Evolutionary conservation across 2,888 invertebrate genomes (phyloP).

Genomic region (Callinectes sapidus): DNA sequence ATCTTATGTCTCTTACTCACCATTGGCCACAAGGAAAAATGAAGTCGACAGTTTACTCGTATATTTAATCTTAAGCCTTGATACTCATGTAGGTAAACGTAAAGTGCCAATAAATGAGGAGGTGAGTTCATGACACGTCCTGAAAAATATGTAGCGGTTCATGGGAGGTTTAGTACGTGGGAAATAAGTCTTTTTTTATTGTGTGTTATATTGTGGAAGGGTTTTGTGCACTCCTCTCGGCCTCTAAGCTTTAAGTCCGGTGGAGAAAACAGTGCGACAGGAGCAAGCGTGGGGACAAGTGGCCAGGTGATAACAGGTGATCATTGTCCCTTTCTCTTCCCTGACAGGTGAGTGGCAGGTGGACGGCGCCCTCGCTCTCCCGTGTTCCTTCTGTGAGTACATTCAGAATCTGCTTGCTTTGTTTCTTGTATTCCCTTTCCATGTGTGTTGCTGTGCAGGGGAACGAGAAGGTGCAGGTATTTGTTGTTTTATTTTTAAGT

Average conservation of each 20-base stretch:
- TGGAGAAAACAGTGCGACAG: neutral
- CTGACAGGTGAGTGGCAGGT: conserved; percentile 22
- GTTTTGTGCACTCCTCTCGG: neutral
- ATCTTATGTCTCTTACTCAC: neutral
- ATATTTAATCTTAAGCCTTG: neutral
- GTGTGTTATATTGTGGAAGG: neutral
- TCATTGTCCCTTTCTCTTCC: neutral
- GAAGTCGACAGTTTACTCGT: neutral
- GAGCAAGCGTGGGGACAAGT: neutral
- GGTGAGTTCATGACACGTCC: neutral
- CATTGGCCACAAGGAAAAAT: neutral
- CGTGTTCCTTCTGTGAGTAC: neutral
- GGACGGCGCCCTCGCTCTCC: neutral
- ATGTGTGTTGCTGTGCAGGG: neutral
- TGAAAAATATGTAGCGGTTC: neutral
- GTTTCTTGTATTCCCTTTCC: neutral
- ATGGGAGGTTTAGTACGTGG: neutral
- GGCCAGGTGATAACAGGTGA: neutral
- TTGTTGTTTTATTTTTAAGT: neutral
- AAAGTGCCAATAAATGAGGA: neutral
- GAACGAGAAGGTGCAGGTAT: neutral
- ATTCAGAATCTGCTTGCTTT: neutral
- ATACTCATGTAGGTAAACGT: neutral
- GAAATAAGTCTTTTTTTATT: neutral
- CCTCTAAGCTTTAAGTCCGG: neutral